Evolutionary conservation across 37 sponge, comb jelly and placozoan species (phyloP).

Genomic region (Corticium candelabrum): DNA sequence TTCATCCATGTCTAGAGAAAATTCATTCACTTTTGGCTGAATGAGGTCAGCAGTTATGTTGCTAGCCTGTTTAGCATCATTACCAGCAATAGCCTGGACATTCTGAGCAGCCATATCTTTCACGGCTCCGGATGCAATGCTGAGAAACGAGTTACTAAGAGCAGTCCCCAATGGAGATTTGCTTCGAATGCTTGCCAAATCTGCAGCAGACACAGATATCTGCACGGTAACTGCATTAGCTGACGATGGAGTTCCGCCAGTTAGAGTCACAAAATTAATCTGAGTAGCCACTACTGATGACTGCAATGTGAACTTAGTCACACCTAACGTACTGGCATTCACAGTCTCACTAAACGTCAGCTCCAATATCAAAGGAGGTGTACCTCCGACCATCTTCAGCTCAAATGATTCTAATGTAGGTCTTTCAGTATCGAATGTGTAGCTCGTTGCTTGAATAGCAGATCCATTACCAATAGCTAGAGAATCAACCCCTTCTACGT

Average conservation of each 20-base stretch:
- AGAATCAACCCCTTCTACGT: conserved; percentile 51
- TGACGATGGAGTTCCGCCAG: background rate
- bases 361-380: background rate
- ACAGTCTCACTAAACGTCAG: conserved; percentile 63
- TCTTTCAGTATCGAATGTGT: conserved; percentile 35
- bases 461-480: conserved; percentile 44
- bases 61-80: conserved; percentile 1
- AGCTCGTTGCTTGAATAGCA: conserved; percentile 32
- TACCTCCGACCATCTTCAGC: conserved; percentile 13
- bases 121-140: conserved; percentile 1
- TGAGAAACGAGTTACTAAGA: background rate
- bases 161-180: conserved; percentile 30
- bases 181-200: too few species aligned
- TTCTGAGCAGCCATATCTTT: conserved; percentile 3
- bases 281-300: background rate
- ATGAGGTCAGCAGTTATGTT: conserved; percentile 5
- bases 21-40: background rate
- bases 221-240: background rate
- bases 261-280: background rate
- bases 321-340: conserved; percentile 16
- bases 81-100: background rate
- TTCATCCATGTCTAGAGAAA: conserved; percentile 18
- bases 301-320: conserved; percentile 22
- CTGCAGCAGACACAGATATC: background rate
- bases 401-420: conserved; percentile 15